A percentile compares a stretch with the other conserved stretches of the same genome.
Evolutionary conservation across 2,888 invertebrate genomes (phyloP).

Genomic region (Pachliopta kotzebuea): DNA sequence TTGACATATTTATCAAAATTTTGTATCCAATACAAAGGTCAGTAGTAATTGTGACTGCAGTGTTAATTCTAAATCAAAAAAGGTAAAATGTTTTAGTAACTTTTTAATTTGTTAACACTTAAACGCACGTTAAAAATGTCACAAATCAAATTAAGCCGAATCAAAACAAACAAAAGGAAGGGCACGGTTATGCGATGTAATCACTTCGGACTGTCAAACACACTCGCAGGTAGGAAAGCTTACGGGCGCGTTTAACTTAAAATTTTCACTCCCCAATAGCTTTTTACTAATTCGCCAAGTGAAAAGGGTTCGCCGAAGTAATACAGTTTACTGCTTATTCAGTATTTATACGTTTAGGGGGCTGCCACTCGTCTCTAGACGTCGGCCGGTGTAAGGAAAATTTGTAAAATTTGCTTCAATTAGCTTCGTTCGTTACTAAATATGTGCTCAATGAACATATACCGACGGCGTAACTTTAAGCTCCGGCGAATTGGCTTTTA

Average conservation of each 20-base stretch:
- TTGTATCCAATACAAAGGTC: too few species aligned
- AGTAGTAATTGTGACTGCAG: too few species aligned
- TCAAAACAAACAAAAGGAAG: constrained; percentile 75
- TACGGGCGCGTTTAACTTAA: constrained; percentile 77
- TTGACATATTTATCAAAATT: too few species aligned
- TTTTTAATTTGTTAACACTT: constrained; percentile 40
- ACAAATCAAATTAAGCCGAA: constrained; percentile 74
- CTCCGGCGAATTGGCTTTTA: not conserved
- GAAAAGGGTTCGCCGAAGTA: constrained; percentile 80
- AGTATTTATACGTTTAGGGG: constrained; percentile 77
- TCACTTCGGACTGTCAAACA: constrained; percentile 78
- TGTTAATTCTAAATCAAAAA: too few species aligned
- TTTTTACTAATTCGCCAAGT: constrained; percentile 81
- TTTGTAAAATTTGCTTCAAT: constrained; percentile 68
- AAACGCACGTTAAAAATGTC: constrained; percentile 56
- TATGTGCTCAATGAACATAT: constrained; percentile 30
- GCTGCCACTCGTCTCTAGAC: constrained; percentile 66
- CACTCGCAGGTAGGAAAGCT: constrained; percentile 70
- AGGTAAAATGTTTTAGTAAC: not conserved
- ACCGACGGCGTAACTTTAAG: not conserved
- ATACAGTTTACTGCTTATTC: constrained; percentile 81
- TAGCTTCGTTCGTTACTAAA: constrained; percentile 41
- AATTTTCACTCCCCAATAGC: constrained; percentile 79
- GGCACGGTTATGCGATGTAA: constrained; percentile 64
- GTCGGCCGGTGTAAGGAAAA: constrained; percentile 63